Evolutionary conservation across 2,113 vertebrate genomes (phyloP).

Genomic region (Mobula birostris): DNA sequence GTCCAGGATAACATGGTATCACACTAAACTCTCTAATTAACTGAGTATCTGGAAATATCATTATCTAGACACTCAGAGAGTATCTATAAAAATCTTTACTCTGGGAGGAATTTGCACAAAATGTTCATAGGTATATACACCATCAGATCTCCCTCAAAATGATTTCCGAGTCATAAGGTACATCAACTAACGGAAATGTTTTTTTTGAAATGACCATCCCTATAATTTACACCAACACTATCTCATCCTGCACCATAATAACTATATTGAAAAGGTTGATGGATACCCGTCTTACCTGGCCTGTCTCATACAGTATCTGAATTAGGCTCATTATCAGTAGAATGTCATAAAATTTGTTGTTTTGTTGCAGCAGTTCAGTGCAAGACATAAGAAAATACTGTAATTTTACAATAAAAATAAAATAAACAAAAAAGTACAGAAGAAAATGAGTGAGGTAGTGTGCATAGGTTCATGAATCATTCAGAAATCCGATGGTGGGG

Average conservation of each 20-base stretch:
- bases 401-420: no score
- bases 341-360: no score
- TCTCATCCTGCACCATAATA: background rate
- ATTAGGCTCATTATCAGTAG: no score
- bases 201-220: background rate
- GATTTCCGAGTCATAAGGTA: background rate
- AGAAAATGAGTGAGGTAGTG: no score
- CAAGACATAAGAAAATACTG: no score
- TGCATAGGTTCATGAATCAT: no score
- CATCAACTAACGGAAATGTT: background rate
- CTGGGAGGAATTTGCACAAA: background rate
- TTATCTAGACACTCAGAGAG: background rate
- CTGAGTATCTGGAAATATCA: background rate
- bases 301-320: background rate
- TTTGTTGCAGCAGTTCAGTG: no score
- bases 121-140: background rate
- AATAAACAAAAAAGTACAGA: no score
- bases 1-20: background rate
- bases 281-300: background rate
- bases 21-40: background rate
- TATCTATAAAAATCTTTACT: background rate
- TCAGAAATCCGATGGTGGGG: no score
- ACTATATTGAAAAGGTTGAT: background rate
- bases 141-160: background rate
- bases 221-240: background rate